Evolutionary conservation across 64 coral and sea anemone genomes (phyloP).

Genomic region (Platygyra sinensis): DNA sequence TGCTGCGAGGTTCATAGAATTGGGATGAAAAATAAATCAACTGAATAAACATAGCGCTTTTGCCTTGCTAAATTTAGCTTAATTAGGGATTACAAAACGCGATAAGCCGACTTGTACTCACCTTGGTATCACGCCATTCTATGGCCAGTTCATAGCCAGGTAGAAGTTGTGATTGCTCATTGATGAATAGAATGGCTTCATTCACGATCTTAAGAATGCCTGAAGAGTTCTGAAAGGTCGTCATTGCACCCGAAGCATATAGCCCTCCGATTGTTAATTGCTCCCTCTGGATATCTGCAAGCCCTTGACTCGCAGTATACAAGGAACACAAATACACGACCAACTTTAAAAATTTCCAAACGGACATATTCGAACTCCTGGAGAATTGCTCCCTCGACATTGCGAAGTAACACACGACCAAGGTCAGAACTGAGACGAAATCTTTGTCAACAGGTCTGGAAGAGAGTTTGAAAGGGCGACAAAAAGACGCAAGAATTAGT

Average conservation of each 20-base stretch:
- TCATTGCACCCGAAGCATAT: constrained; percentile 54
- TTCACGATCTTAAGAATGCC: constrained; percentile 60
- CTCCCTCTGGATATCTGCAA: neutral
- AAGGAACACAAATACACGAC: neutral
- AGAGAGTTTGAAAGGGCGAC: neutral
- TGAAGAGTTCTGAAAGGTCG: constrained; percentile 75
- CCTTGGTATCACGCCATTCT: constrained; percentile 68
- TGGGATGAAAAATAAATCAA: too few species aligned
- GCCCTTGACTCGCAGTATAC: neutral
- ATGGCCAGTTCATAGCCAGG: constrained; percentile 41
- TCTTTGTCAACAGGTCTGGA: neutral
- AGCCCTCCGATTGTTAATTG: constrained; percentile 57
- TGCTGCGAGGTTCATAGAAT: neutral
- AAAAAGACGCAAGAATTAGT: neutral
- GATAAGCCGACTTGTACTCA: neutral
- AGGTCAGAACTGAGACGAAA: neutral
- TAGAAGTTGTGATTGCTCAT: constrained; percentile 40
- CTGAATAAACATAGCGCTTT: too few species aligned
- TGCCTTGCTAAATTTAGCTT: neutral
- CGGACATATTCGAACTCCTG: neutral
- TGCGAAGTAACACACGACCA: neutral
- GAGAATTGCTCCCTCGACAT: neutral
- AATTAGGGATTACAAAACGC: neutral
- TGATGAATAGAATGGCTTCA: constrained; percentile 49
- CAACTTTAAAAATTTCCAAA: neutral